A percentile compares a stretch with the other conserved stretches of the same genome.
Conservation (phyloP, 2,797 vertebrate genomes). For the Schizopygopsis pylzovi region DNA sequence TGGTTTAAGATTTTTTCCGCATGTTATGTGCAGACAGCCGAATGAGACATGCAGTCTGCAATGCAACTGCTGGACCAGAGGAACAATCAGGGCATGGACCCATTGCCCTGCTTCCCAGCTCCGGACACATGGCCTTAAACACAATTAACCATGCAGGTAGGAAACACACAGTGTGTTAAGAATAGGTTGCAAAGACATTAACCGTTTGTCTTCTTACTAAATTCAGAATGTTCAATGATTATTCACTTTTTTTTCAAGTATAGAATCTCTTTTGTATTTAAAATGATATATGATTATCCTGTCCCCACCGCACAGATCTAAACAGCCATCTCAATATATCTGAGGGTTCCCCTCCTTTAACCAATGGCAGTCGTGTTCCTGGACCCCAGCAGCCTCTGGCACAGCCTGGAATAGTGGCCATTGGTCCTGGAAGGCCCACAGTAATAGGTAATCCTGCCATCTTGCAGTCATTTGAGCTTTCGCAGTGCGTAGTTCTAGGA, state of each 20-base stretch:
- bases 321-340: conserved; percentile 57
- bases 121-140: conserved; percentile 35
- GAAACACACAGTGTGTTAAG: not conserved
- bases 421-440: conserved; percentile 70
- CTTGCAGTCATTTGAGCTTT: not conserved
- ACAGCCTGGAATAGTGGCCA: conserved; percentile 59
- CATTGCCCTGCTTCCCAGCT: conserved; percentile 32
- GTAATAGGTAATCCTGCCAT: conserved; percentile 60
- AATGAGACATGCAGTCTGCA: conserved; percentile 47
- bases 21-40: conserved; percentile 47
- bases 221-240: not conserved
- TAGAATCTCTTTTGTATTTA: conserved; percentile 7
- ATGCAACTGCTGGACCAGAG: conserved; percentile 42
- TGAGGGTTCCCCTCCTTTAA: conserved; percentile 64
- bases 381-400: conserved; percentile 62
- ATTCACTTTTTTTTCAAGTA: not conserved
- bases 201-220: not conserved
- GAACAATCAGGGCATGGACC: conserved; percentile 37
- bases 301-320: conserved; percentile 56
- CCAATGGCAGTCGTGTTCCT: conserved; percentile 70
- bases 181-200: not conserved
- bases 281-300: not conserved
- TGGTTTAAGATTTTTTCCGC: not conserved
- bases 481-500: not conserved
- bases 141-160: conserved; percentile 53